Evolutionary conservation across 2,113 vertebrate species (phyloP).

Genomic region (Stigmatopora nigra): DNA sequence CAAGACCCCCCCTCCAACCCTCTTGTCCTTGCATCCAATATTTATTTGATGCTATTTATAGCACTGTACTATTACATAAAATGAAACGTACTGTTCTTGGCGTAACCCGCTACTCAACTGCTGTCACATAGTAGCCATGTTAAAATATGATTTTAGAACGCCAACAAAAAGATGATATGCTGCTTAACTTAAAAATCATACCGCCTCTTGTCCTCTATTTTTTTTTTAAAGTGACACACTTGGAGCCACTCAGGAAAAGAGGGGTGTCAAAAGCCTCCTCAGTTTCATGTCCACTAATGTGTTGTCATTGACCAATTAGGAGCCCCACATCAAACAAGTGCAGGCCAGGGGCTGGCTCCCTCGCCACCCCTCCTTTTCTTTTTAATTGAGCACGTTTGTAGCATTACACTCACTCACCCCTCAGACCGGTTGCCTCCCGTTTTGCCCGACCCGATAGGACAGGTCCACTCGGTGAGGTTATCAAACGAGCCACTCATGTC

Average conservation of each 20-base stretch:
- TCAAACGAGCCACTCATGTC: constrained; percentile 37
- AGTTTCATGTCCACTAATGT: constrained; percentile 56
- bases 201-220: not conserved
- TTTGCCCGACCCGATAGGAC: constrained; percentile 39
- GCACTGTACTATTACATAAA: not conserved
- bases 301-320: constrained; percentile 66
- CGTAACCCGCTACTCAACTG: too few species aligned
- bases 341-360: constrained; percentile 41
- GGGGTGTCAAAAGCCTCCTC: not conserved
- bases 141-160: too few species aligned
- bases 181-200: not conserved
- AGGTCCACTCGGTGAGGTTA: constrained; percentile 33
- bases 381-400: constrained; percentile 68
- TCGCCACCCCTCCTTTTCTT: constrained; percentile 52
- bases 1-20: not conserved
- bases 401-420: constrained; percentile 43
- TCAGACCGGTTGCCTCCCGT: not conserved
- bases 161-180: not conserved
- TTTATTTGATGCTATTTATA: constrained; percentile 6
- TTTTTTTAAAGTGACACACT: not conserved
- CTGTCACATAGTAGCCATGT: too few species aligned
- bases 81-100: not conserved
- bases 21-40: constrained; percentile 1
- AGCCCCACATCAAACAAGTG: constrained; percentile 53
- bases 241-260: not conserved